phyloP scores from a whole-genome alignment of 2,888 invertebrate species.

The Adelognathus sp. region DNA sequence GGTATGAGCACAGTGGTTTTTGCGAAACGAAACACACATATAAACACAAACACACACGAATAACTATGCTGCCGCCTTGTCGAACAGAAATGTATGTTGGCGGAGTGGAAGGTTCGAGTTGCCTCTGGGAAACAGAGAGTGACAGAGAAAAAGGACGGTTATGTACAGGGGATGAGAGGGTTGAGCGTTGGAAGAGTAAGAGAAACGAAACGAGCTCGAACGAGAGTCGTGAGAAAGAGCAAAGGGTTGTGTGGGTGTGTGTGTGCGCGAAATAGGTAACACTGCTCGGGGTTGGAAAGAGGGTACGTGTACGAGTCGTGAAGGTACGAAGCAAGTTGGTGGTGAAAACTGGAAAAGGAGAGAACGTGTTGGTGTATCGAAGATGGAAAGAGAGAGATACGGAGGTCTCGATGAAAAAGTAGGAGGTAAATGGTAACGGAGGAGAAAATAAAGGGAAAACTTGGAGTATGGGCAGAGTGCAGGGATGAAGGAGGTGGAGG shows the following conservation, averaged over 20 bases:
- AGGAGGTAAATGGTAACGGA: conserved; percentile 33
- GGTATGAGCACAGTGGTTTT: conserved; percentile 45
- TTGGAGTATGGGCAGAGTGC: conserved; percentile 10
- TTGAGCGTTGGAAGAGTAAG: conserved; percentile 34
- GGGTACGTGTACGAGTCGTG: conserved; percentile 22
- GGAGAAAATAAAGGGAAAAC: conserved; percentile 43
- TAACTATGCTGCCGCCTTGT: conserved; percentile 31
- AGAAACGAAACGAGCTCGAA: conserved; percentile 46
- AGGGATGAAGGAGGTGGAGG: conserved; percentile 18
- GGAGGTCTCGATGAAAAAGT: conserved; percentile 34
- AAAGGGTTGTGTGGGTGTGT: conserved; percentile 13
- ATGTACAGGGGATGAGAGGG: conserved; percentile 11
- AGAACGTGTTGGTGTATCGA: neutral
- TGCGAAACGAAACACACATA: conserved; percentile 51
- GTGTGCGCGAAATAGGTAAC: conserved; percentile 29
- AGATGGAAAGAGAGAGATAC: conserved; percentile 3
- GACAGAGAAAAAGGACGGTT: conserved; percentile 20
- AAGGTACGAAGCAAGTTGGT: conserved; percentile 39
- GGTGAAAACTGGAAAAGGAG: neutral
- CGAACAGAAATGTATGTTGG: conserved; percentile 51
- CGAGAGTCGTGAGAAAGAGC: conserved; percentile 25
- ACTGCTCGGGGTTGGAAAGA: conserved; percentile 8
- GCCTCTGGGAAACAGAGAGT: conserved; percentile 23
- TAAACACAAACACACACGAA: conserved; percentile 19
- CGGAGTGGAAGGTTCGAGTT: conserved; percentile 38